Evolutionary conservation across 2,797 vertebrate genomes (phyloP), one percentile per base, ranked within the genome.

Genomic region (Poecilia velifera): DNA sequence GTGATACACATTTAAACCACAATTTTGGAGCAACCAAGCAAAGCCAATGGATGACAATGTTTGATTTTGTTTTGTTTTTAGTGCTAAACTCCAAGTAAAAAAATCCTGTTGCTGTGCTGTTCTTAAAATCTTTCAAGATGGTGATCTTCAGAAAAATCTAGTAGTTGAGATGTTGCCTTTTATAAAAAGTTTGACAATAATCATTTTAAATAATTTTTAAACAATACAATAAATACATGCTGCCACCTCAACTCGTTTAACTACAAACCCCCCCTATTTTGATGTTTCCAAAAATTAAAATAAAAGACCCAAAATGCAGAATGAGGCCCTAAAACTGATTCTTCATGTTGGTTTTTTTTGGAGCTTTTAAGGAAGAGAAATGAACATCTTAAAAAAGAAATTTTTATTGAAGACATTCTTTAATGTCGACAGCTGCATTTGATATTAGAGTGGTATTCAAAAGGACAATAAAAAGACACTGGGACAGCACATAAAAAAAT

Each of bases 381-480:
- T 68, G 9, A 31, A 47, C 36, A 72, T 87, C 41, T 76, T 88
- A 82, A 91, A 93, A 94, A 91, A 92, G 88, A 87, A 83, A 93
- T 73, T 87, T 96, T 96, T 96, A 95, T 95, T 95, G 84, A 92
- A 91, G 95, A 96, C 94, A 96, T 96, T 95, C 92, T 95, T 95
- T 79, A 95, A 96, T 95, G 94, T 94, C 94, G 74, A 95, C 94
- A 95, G 93, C 94, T 96, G 95, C 93, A 94, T 95, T 93, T 93
- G 91, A 95, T 94, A 95, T 95, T 95, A 95, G 94, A 95, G 96
- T 96, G 95, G 95, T 96, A 96, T 95, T 96, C 94, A 96, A 96
- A 96, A 90, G 94, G 94, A 96, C 94, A 96, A 95, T 96, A 95
- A 95, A 96, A 95, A 95, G 89, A 95, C 94, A 92, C 92, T 82